Conservation (phyloP, 1,140 invertebrate species). For the Bombus waltoni region DNA sequence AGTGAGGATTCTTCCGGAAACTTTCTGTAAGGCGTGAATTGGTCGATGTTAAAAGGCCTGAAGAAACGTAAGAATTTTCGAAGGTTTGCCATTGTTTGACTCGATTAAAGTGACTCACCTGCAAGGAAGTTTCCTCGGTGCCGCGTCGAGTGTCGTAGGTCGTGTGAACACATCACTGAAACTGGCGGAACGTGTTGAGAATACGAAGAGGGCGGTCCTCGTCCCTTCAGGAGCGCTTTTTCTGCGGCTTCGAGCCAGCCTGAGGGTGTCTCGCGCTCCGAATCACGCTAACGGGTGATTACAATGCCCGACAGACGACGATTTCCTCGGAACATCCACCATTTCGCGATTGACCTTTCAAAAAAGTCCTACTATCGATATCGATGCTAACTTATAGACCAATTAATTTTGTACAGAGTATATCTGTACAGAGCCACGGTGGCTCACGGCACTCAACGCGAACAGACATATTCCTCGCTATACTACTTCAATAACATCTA, state of each 20-base stretch:
- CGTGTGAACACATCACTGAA: constrained; percentile 30
- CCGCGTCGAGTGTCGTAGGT: constrained; percentile 43
- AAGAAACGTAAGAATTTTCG: neutral
- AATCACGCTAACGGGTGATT: constrained; percentile 45
- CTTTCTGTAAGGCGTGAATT: neutral
- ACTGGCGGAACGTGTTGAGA: constrained; percentile 39
- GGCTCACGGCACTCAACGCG: neutral
- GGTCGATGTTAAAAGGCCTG: neutral
- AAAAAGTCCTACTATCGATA: neutral
- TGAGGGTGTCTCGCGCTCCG: constrained; percentile 1
- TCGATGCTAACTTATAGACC: neutral
- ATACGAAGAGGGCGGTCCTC: constrained; percentile 30
- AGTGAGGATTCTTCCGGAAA: neutral
- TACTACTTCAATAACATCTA: neutral
- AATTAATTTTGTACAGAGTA: neutral
- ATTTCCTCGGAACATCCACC: constrained; percentile 17
- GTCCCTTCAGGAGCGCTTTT: constrained; percentile 24
- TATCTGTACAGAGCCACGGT: neutral
- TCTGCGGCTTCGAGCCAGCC: constrained; percentile 25
- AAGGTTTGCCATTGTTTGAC: neutral
- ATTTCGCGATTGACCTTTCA: neutral
- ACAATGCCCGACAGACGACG: constrained; percentile 31
- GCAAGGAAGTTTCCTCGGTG: neutral
- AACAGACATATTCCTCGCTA: neutral
- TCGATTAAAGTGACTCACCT: neutral